A percentile compares a stretch with the other conserved stretches of the same genome.
phyloP scores from a whole-genome alignment of 1,140 invertebrate species.

The Pseudomyrmex sp. region DNA sequence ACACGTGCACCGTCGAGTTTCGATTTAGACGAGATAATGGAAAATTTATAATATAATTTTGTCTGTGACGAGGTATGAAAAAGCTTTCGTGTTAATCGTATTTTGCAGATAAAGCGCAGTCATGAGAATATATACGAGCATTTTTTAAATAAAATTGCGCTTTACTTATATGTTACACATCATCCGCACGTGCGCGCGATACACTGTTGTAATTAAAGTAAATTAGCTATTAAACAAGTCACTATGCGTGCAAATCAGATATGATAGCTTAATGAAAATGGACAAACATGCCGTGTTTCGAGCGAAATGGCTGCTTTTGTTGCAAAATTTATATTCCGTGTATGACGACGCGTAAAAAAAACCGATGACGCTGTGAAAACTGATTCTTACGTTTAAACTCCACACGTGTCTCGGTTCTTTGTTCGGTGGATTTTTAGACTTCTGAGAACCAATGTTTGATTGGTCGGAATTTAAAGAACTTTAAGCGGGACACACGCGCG shows the following conservation, averaged over 20 bases:
- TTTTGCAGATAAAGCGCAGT: background rate
- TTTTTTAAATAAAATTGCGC: background rate
- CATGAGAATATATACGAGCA: background rate
- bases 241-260: background rate
- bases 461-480: conserved; percentile 58
- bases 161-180: background rate
- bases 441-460: conserved; percentile 7
- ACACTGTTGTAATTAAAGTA: conserved; percentile 5
- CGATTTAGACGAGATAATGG: conserved; percentile 5
- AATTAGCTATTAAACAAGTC: conserved; percentile 11
- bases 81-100: conserved; percentile 20
- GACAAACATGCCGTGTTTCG: background rate
- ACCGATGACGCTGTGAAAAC: background rate
- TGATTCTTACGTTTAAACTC: conserved; percentile 23
- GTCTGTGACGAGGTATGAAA: background rate
- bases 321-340: background rate
- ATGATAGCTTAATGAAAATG: background rate
- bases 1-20: background rate
- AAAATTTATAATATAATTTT: conserved; percentile 16
- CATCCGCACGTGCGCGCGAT: background rate
- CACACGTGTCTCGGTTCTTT: conserved; percentile 28
- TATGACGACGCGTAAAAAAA: background rate
- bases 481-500: conserved; percentile 10
- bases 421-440: conserved; percentile 39
- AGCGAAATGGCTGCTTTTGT: background rate